Conservation (phyloP, 2,113 vertebrate genomes). For the Bufo bufo region DNA sequence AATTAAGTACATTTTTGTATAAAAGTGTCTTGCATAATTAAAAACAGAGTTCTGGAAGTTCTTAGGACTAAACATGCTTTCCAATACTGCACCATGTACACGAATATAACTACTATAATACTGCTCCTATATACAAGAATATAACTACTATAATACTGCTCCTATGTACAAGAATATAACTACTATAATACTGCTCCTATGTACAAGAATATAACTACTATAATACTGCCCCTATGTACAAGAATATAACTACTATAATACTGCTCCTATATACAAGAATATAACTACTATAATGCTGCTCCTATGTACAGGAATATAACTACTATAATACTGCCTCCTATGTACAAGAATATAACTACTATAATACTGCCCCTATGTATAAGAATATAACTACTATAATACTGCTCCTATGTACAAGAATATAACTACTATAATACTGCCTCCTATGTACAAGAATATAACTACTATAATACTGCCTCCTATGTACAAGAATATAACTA, state of each 20-base stretch:
- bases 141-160: not conserved
- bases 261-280: not conserved
- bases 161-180: constrained; percentile 5
- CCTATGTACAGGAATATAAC: not conserved
- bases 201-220: constrained; percentile 4
- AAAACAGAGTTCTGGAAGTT: not conserved
- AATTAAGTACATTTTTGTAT: not conserved
- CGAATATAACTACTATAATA: not conserved
- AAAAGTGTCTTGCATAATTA: no score
- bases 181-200: not conserved
- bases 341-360: not conserved
- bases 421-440: constrained; percentile 2
- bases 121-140: not conserved
- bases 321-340: not conserved
- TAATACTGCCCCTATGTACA: not conserved
- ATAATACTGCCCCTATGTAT: no score
- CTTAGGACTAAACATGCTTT: no score
- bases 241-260: constrained; percentile 14
- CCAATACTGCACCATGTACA: not conserved
- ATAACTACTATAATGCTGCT: not conserved
- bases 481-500: constrained; percentile 6
- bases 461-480: not conserved
- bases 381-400: not conserved
- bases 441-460: not conserved
- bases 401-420: not conserved